These are phyloP conservation scores for Silurus meridionalis DNA, from an alignment of 2,113 vertebrate genomes.

Conservation along the genomic window DNA sequence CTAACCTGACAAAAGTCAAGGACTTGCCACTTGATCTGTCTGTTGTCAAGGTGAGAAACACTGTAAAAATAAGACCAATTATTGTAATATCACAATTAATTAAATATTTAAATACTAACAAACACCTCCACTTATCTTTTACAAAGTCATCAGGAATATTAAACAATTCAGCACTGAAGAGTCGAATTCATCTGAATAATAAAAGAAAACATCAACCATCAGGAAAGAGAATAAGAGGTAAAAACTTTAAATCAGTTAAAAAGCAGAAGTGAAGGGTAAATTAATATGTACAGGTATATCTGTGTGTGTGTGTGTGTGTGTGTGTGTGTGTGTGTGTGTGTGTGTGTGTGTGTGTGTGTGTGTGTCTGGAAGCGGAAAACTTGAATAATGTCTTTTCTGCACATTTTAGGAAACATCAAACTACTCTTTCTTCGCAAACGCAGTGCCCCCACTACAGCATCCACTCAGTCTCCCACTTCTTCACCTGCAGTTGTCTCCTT, in stretches of 20 bases:
- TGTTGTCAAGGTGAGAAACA: conserved; percentile 38
- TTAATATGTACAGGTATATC: not conserved
- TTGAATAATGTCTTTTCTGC: not conserved
- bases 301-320: not conserved
- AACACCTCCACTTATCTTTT: not conserved
- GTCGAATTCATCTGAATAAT: conserved; percentile 43
- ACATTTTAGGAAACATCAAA: not conserved
- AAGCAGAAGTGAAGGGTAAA: not conserved
- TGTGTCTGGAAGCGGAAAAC: not conserved
- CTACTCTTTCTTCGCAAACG: not conserved
- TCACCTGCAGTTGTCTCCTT: not conserved
- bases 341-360: not conserved
- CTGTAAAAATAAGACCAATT: not conserved
- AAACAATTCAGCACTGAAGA: conserved; percentile 49
- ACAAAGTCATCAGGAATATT: conserved; percentile 41
- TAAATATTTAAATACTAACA: not conserved
- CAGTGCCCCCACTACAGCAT: not conserved
- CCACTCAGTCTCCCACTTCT: not conserved
- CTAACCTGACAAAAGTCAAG: not conserved
- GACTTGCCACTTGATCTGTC: conserved; percentile 33
- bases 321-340: not conserved
- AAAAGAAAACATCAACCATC: conserved; percentile 39
- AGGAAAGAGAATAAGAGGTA: conserved; percentile 33
- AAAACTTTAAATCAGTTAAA: not conserved
- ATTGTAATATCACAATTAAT: not conserved